Evolutionary conservation across 2,888 invertebrate genomes (phyloP), one percentile per base, ranked within the genome.

Genomic region (Ephialtes manifestator): DNA sequence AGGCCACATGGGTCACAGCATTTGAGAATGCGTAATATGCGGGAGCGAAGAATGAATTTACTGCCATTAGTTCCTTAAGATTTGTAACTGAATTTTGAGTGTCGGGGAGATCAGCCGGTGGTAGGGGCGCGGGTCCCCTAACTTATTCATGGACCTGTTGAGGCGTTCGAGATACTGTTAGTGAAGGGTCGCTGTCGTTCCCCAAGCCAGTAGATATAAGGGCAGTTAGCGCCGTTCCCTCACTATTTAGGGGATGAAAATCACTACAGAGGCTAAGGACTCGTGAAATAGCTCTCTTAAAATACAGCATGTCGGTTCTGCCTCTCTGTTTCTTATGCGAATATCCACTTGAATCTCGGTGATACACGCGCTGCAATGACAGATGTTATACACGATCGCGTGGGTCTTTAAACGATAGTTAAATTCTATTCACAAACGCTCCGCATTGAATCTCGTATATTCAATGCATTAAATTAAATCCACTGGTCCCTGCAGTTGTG

Each of bases 81-180:
- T 46, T 67, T 60, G 76, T 82, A 72, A 81, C 68, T 76, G 79
- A 76, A 85, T 83, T 81, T 84, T 72, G 55, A 71, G 71, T 78
- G 71, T 74, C 58, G 78, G 74, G 81, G 65, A 55, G 60, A 84
- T 84, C 60, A 35, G 20, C 55, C 18, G 46, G 35, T 55, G 51
- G 53, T 43, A n/a, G 76, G 79, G 68, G 10, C 39, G 43, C 39
- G 74, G 60, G 88, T 87, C 79, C 87, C 88, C 88, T 93, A 93
- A 93, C 91, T 93, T 93, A 94, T 94, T 94, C 93, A 94, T 94
- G 92, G 91, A 94, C 93, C 93, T 93, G 94, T 93, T 94, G 93
- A 93, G 91, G 93, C 93, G 92, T 92, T 91, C 90, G 90, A 91
- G 93, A 93, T 93, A 90, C 92, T 91, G 92, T 94, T 93, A 93